Percentiles rank a stretch among this genome's conserved stretches.
Conservation (phyloP, 2,113 vertebrate genomes). For the Rhipidura dahli region DNA sequence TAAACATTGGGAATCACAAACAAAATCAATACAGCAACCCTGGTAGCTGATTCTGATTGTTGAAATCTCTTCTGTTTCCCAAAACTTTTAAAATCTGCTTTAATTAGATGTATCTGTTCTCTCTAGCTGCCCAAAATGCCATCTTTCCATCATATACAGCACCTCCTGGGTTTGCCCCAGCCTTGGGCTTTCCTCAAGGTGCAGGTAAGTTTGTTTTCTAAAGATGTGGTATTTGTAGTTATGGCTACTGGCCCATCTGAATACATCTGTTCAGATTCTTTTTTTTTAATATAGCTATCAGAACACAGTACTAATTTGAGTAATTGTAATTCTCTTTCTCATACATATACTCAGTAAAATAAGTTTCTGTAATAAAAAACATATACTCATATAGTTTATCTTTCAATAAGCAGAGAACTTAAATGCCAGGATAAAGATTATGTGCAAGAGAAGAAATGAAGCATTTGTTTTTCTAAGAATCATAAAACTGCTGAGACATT, state of each 20-base stretch:
- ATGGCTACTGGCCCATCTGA: background rate
- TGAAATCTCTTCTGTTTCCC: background rate
- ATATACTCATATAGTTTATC: background rate
- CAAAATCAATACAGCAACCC: background rate
- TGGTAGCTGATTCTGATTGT: background rate
- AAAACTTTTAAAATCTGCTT: background rate
- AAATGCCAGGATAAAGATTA: background rate
- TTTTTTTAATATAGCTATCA: background rate
- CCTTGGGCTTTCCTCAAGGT: constrained; percentile 72
- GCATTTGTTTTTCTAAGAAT: background rate
- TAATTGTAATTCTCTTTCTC: background rate
- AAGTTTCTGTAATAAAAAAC: background rate
- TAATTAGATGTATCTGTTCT: background rate
- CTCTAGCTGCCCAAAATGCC: constrained; percentile 71
- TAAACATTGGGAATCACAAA: background rate
- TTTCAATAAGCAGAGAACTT: background rate
- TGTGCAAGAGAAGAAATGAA: background rate
- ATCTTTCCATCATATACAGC: constrained; percentile 72
- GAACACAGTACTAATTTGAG: background rate
- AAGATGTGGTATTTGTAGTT: background rate
- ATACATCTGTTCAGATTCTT: background rate
- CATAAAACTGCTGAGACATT: background rate
- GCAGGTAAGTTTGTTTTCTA: constrained; percentile 58
- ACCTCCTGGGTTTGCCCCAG: constrained; percentile 71
- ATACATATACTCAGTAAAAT: background rate